Conservation (phyloP, 2,888 invertebrate species). For the Limnephilus rhombicus region DNA sequence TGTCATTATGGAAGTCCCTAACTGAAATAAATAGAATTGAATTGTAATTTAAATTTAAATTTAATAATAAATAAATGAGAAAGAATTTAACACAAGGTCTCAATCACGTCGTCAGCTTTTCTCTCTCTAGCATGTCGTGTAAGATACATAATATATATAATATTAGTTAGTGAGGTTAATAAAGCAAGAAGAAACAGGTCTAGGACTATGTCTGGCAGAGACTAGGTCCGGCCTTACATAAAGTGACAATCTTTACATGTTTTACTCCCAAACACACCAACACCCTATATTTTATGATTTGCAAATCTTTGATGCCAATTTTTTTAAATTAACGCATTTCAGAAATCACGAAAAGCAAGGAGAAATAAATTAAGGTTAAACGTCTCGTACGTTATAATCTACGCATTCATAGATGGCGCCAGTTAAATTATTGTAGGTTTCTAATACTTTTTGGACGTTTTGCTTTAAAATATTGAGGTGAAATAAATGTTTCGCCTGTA, state of each 20-base stretch:
- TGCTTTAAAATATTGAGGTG: too few relatives aligned
- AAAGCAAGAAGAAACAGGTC: slow-evolving; percentile 15
- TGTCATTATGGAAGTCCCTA: neutral
- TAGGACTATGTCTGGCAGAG: neutral
- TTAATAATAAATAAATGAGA: neutral
- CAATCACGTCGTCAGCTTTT: neutral
- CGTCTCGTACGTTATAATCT: too few relatives aligned
- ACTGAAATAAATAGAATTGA: neutral
- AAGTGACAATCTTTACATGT: neutral
- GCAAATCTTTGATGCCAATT: slow-evolving; percentile 33
- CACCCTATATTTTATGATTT: slow-evolving; percentile 30
- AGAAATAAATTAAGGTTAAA: neutral
- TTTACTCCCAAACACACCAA: neutral
- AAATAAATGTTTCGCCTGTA: too few relatives aligned
- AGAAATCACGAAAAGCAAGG: neutral
- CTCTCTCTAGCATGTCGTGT: neutral
- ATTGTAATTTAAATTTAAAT: neutral
- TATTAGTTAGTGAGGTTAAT: neutral
- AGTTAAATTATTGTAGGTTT: too few relatives aligned
- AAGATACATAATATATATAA: neutral
- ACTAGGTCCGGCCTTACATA: neutral
- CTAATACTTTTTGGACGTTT: too few relatives aligned
- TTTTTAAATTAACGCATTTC: neutral
- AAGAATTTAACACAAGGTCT: neutral
- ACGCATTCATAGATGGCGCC: too few relatives aligned